These are phyloP conservation scores for Patella pellucida DNA, from an alignment of 2,888 invertebrate genomes.

Conservation along the genomic window DNA sequence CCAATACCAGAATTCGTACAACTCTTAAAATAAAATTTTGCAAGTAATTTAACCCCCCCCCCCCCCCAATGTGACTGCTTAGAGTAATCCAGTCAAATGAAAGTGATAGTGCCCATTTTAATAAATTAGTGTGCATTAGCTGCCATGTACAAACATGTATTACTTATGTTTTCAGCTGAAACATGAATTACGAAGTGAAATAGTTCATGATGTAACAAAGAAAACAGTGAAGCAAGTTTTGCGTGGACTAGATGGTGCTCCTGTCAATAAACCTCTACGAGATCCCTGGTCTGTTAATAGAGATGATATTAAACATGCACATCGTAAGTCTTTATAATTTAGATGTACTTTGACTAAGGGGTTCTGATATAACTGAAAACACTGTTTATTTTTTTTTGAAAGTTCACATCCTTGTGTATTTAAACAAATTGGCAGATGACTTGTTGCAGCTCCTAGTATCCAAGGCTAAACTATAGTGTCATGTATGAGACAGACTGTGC, in stretches of 20 bases:
- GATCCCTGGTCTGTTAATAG: neutral
- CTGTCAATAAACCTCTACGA: neutral
- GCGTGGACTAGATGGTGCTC: conserved; percentile 44
- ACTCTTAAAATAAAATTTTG: neutral
- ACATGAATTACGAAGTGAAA: conserved; percentile 53
- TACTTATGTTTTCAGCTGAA: conserved; percentile 50
- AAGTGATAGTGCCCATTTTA: neutral
- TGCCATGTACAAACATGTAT: neutral
- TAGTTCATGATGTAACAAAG: conserved; percentile 57
- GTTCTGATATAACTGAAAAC: too few relatives aligned
- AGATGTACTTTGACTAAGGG: too few relatives aligned
- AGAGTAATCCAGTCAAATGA: neutral
- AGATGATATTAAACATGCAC: conserved; percentile 17
- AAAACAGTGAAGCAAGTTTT: conserved; percentile 59
- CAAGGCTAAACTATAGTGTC: too few relatives aligned
- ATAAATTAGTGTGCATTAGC: neutral
- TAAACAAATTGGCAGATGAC: too few relatives aligned
- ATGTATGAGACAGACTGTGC: too few relatives aligned
- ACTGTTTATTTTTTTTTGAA: too few relatives aligned
- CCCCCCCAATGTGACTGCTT: neutral
- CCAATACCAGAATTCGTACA: too few relatives aligned
- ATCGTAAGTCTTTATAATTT: conserved; percentile 32
- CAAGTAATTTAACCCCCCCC: neutral
- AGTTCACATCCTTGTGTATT: too few relatives aligned
- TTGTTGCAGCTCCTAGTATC: too few relatives aligned